Evolutionary conservation across 1,140 invertebrate genomes (phyloP), one percentile per base, ranked within the genome.

Genomic region (Drosophila albomicans): DNA sequence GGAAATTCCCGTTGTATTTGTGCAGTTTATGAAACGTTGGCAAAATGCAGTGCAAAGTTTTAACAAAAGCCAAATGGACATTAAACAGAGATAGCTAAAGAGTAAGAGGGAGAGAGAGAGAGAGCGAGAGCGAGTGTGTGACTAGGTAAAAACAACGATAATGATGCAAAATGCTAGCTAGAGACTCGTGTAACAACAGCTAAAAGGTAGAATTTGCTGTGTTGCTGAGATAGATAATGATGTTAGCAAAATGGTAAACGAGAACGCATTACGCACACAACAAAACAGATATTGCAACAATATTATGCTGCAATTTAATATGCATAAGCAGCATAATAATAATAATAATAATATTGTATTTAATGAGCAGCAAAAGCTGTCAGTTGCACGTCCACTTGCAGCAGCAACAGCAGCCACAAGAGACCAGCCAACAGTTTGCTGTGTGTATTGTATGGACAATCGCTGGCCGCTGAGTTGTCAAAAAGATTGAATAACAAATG

Each of bases 1-100:
- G 82, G 72, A 88, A 88, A 87, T 78, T 88, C 76, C 82, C 82
- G 77, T 78, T 85, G 78, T 49, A 57, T 49, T 59, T 66, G 66
- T 65, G 62, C 72, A 78, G 76, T 56, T 75, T 68, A 78, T 82
- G 80, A 76, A 85, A 82, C 66, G 62, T 45, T 68, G 20, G 57
- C 48, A 41, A 69, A 74, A 69, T 57, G 41, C 57, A 69, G 41
- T 69, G 72, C 43, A 69, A 75, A 70, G 8, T 45, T 68, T 45
- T 41, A 67, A 67, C 56, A 62, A 69, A 62, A 62, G 35, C 16
- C 13, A 67, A 61, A 45, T 59, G 56, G 30, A 61, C 28, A 57
- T 48, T 32, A 13, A 10, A 7, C 45, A 10, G 13, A 30, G 45
- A 13, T 25, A 25, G 52, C 7, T 25, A 32, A 1, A 48, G 25